These are phyloP conservation scores for Zaprionus capensis DNA, from an alignment of 1,140 invertebrate species.

Conservation along the genomic window DNA sequence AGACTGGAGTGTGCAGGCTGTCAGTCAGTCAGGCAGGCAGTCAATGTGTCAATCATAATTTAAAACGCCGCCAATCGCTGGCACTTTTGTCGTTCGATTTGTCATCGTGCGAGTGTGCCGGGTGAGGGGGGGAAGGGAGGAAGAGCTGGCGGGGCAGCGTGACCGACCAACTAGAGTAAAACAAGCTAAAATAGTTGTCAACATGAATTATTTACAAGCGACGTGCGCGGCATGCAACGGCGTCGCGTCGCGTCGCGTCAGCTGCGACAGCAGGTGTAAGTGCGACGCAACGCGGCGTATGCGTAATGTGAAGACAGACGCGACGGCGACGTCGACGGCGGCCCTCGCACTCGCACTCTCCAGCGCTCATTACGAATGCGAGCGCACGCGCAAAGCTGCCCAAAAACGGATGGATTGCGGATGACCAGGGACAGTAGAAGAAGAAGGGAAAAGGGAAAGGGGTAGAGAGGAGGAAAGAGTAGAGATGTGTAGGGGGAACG, in stretches of 20 bases:
- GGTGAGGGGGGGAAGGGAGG: not conserved
- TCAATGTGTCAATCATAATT: constrained; percentile 83
- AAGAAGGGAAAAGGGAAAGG: not conserved
- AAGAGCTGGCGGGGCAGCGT: constrained; percentile 22
- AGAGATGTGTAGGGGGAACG: constrained; percentile 18
- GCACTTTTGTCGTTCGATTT: constrained; percentile 51
- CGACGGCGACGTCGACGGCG: not conserved
- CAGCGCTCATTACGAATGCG: constrained; percentile 68
- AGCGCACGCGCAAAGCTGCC: constrained; percentile 76
- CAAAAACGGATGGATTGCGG: constrained; percentile 66
- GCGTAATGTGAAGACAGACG: constrained; percentile 53
- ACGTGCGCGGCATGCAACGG: constrained; percentile 69
- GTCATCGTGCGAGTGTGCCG: constrained; percentile 39
- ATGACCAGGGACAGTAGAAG: constrained; percentile 13
- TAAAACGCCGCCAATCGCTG: constrained; percentile 58
- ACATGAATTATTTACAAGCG: constrained; percentile 82
- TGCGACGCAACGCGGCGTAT: constrained; percentile 53
- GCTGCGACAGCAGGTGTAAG: constrained; percentile 45
- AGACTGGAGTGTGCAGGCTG: constrained; percentile 30
- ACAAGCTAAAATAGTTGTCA: constrained; percentile 80
- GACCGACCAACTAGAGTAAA: constrained; percentile 78
- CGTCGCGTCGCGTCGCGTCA: constrained; percentile 6
- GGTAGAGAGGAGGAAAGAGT: not conserved
- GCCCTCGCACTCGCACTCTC: not conserved
- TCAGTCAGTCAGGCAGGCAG: constrained; percentile 63